Percentiles rank a stretch among this genome's conserved stretches.
Evolutionary conservation across 2,797 vertebrate species (phyloP).

Genomic region (Sebastolobus alascanus): DNA sequence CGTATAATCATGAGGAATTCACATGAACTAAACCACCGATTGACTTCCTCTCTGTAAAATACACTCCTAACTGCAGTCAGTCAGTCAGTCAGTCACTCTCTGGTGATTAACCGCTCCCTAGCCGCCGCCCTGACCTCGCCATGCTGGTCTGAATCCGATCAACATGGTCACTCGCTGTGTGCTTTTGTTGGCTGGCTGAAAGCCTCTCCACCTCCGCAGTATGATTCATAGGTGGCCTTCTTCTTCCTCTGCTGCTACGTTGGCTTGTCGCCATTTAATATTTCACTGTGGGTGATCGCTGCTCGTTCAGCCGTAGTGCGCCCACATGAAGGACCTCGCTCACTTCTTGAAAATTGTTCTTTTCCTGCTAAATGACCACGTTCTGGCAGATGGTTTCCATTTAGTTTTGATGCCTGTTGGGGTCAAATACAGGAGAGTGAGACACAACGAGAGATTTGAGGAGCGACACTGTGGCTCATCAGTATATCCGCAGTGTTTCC

Average conservation of each 20-base stretch:
- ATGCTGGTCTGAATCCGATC: slow-evolving; percentile 1
- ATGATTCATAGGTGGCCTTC: slow-evolving; percentile 45
- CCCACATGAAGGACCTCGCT: slow-evolving; percentile 42
- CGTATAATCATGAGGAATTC: background rate
- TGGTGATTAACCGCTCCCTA: slow-evolving; percentile 30
- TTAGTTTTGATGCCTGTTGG: background rate
- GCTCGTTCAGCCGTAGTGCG: slow-evolving; percentile 18
- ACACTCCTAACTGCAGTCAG: background rate
- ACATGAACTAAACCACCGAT: background rate
- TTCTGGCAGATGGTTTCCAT: background rate
- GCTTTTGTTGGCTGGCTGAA: slow-evolving; percentile 9
- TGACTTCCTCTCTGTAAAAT: background rate
- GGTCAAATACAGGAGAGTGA: background rate
- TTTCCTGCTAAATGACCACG: slow-evolving; percentile 6
- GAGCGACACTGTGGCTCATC: slow-evolving; percentile 4
- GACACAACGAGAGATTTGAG: background rate
- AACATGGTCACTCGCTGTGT: background rate
- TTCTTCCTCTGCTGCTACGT: slow-evolving; percentile 32
- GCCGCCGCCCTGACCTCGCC: background rate
- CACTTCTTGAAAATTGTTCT: background rate
- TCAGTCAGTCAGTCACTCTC: background rate
- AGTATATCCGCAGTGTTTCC: background rate
- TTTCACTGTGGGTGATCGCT: slow-evolving; percentile 35
- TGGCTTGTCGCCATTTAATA: background rate
- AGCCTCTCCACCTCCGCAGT: slow-evolving; percentile 20